Evolutionary conservation across 1,140 invertebrate genomes (phyloP).

Genomic region (Solen grandis): DNA sequence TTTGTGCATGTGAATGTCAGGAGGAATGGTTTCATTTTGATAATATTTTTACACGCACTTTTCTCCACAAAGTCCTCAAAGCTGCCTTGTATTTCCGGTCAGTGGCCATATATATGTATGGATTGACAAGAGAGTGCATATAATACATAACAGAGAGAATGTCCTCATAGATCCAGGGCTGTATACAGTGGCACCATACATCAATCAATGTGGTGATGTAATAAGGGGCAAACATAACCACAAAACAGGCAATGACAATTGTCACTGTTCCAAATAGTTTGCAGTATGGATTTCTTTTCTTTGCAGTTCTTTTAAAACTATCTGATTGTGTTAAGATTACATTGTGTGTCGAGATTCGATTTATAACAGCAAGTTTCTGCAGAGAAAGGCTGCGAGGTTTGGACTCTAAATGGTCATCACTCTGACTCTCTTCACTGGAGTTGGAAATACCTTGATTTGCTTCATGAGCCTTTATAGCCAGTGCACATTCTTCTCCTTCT

Average conservation of each 20-base stretch:
- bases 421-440: too few species aligned
- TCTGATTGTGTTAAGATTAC: not conserved
- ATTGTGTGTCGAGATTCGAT: too few species aligned
- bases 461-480: constrained; percentile 1
- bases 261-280: constrained; percentile 63
- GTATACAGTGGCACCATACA: constrained; percentile 58
- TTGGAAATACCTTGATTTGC: too few species aligned
- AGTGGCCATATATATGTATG: constrained; percentile 66
- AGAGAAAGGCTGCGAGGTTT: too few species aligned
- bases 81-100: constrained; percentile 59
- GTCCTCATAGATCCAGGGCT: constrained; percentile 64
- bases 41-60: too few species aligned
- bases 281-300: constrained; percentile 28
- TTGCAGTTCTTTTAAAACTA: constrained; percentile 13
- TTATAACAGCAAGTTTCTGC: too few species aligned
- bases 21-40: too few species aligned
- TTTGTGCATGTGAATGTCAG: too few species aligned
- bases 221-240: constrained; percentile 67
- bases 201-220: constrained; percentile 58
- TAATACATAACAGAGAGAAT: constrained; percentile 61
- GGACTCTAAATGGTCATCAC: too few species aligned
- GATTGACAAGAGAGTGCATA: constrained; percentile 65
- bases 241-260: constrained; percentile 58
- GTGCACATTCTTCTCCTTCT: not conserved
- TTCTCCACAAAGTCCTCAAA: constrained; percentile 42